These are phyloP conservation scores for Philhelius pedissequus DNA, from an alignment of 2,888 invertebrate species.

Conservation along the genomic window DNA sequence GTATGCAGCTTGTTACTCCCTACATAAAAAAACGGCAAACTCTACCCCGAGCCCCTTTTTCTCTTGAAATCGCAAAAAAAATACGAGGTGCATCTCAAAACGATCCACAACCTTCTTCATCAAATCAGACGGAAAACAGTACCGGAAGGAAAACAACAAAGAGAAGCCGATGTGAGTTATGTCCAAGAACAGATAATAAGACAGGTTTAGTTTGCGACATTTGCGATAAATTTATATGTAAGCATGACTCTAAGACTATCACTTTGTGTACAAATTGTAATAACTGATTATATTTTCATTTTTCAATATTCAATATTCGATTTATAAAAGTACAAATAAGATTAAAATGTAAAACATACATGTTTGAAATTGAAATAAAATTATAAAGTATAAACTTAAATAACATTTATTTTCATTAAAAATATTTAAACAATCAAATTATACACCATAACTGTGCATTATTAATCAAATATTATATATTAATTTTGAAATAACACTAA, in stretches of 20 bases:
- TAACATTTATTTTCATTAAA: not conserved
- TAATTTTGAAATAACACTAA: too few species aligned
- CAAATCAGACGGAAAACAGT: not conserved
- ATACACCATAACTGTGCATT: not conserved
- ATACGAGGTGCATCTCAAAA: not conserved
- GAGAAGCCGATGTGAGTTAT: too few species aligned
- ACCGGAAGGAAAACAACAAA: too few species aligned
- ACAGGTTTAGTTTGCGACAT: not conserved
- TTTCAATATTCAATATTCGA: not conserved
- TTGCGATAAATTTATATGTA: not conserved
- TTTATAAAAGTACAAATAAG: too few species aligned
- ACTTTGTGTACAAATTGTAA: not conserved
- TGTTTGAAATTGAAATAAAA: not conserved
- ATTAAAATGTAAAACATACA: too few species aligned
- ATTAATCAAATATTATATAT: too few species aligned
- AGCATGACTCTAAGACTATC: not conserved
- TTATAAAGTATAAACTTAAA: not conserved
- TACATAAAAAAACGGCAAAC: too few species aligned
- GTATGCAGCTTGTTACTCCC: not conserved
- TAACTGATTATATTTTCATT: not conserved
- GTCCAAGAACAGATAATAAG: not conserved
- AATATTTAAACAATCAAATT: not conserved
- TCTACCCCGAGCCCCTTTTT: not conserved
- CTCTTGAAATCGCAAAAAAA: not conserved
- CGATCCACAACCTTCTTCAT: not conserved